These are phyloP conservation scores for Xanthia togata DNA, from an alignment of 2,888 invertebrate species.

Conservation along the genomic window DNA sequence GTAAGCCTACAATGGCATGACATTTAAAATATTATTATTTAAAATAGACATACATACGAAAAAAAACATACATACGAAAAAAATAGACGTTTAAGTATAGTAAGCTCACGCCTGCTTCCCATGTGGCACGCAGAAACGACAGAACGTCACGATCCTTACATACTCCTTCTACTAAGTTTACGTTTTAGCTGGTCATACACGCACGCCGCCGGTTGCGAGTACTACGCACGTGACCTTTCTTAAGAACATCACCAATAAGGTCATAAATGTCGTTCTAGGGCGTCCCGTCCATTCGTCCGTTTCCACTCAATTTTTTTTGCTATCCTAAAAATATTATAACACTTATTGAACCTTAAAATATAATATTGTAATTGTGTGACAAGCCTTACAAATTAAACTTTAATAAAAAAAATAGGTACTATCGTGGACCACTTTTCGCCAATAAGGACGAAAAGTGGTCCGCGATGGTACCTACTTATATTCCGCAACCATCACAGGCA, in stretches of 20 bases:
- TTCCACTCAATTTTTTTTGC: neutral
- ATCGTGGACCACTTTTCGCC: no score
- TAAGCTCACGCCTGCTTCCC: neutral
- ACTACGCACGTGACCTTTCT: neutral
- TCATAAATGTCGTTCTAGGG: neutral
- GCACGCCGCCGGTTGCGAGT: neutral
- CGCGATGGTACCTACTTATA: neutral
- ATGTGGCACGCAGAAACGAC: neutral
- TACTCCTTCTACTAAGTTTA: neutral
- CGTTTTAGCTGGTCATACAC: neutral
- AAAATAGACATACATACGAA: neutral
- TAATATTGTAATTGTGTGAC: neutral
- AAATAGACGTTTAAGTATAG: no score
- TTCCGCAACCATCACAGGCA: neutral
- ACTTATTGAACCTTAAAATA: no score
- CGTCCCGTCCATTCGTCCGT: no score
- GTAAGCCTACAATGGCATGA: neutral
- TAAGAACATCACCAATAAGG: neutral
- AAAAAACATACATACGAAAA: no score
- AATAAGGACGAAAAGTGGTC: no score
- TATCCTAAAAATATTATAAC: neutral
- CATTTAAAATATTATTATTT: neutral
- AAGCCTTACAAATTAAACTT: neutral
- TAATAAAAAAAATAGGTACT: neutral
- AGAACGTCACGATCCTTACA: neutral